These are phyloP conservation scores for Rhombomys opimus DNA, from an alignment of 2,113 vertebrate genomes.

Conservation along the genomic window DNA sequence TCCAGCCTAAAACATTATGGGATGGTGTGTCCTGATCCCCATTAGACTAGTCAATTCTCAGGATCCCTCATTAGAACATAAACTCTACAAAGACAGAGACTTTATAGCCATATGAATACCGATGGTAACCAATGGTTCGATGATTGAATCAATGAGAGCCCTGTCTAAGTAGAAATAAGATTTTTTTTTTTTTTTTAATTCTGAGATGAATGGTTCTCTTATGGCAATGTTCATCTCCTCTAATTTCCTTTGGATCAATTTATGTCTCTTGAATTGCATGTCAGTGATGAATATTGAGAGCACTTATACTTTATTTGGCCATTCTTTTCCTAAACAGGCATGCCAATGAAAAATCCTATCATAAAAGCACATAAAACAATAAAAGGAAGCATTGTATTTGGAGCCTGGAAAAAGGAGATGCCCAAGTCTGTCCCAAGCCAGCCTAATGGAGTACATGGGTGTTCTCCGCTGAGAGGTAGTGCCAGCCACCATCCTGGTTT, in stretches of 20 bases:
- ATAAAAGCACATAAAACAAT: slow-evolving; percentile 1
- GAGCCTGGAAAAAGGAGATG: background rate
- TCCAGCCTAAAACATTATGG: background rate
- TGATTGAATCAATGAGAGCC: background rate
- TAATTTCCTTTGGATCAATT: slow-evolving; percentile 43
- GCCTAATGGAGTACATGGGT: no score
- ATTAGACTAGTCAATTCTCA: background rate
- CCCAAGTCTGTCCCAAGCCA: background rate
- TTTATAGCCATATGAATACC: background rate
- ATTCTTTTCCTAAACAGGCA: background rate
- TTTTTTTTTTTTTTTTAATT: background rate
- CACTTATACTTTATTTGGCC: slow-evolving; percentile 52
- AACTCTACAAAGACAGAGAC: background rate
- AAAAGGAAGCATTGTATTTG: background rate
- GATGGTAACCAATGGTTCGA: background rate
- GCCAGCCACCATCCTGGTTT: background rate
- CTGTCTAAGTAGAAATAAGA: background rate
- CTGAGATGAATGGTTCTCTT: background rate
- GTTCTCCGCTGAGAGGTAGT: background rate
- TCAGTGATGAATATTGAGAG: slow-evolving; percentile 37
- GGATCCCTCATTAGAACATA: background rate
- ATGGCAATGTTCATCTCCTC: background rate
- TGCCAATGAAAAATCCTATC: background rate
- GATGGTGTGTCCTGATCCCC: background rate
- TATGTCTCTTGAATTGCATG: background rate